phyloP scores from a whole-genome alignment of 2,888 invertebrate species.

The Maniola hyperantus region DNA sequence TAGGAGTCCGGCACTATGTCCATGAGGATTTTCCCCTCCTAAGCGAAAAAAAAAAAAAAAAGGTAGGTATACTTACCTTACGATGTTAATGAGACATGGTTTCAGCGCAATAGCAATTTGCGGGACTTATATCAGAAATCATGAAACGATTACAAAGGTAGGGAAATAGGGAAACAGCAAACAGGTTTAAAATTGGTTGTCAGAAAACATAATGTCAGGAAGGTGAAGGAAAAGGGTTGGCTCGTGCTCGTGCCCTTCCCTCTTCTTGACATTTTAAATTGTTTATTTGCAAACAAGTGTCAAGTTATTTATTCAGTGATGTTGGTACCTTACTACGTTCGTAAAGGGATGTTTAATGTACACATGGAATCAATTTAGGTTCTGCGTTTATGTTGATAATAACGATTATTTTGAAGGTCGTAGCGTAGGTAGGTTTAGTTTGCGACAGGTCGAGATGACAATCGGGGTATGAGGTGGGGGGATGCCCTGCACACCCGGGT shows the following conservation, averaged over 20 bases:
- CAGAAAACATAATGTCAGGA: constrained; percentile 74
- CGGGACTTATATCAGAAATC: background rate
- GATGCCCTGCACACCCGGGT: no score
- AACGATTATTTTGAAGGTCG: background rate
- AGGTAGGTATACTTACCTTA: no score
- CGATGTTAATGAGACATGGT: no score
- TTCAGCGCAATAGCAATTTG: no score
- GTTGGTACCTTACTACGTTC: constrained; percentile 39
- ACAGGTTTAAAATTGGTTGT: constrained; percentile 68
- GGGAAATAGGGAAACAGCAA: constrained; percentile 30
- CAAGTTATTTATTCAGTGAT: constrained; percentile 77
- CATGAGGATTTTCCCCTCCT: no score
- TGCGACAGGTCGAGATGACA: no score
- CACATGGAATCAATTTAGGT: constrained; percentile 18
- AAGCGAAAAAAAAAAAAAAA: no score
- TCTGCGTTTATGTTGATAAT: background rate
- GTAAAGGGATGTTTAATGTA: constrained; percentile 40
- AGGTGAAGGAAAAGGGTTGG: constrained; percentile 66
- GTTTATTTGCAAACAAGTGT: constrained; percentile 81
- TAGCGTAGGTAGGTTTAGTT: no score
- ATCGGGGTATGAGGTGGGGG: no score
- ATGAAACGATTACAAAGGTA: constrained; percentile 12
- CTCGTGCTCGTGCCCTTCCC: constrained; percentile 67
- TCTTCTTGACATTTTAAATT: constrained; percentile 82
- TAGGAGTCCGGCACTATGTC: no score